Evolutionary conservation across 1,140 invertebrate genomes (phyloP).

Genomic region (Apis dorsata): DNA sequence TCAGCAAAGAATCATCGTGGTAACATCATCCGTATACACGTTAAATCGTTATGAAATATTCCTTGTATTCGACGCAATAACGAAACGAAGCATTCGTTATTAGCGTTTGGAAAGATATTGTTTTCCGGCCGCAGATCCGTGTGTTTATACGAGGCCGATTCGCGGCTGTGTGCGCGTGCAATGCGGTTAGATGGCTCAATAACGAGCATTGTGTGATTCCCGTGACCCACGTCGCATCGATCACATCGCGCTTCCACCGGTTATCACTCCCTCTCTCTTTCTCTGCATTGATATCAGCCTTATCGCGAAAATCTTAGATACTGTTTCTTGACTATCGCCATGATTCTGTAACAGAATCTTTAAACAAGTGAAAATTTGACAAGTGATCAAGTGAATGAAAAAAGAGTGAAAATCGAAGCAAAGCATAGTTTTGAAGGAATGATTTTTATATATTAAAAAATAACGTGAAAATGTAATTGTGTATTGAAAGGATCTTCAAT

Average conservation of each 20-base stretch:
- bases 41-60: conserved; percentile 18
- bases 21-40: too few relatives aligned
- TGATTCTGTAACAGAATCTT: not conserved
- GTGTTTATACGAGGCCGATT: conserved; percentile 11
- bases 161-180: conserved; percentile 17
- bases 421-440: too few relatives aligned
- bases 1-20: not conserved
- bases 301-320: not conserved
- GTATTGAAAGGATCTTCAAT: too few relatives aligned
- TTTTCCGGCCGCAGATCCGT: conserved; percentile 38
- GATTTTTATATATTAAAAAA: too few relatives aligned
- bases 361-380: not conserved
- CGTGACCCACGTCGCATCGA: conserved; percentile 57
- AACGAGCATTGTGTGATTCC: conserved; percentile 58
- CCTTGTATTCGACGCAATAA: not conserved
- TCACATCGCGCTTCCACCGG: conserved; percentile 46
- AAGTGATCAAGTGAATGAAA: too few relatives aligned
- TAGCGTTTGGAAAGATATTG: conserved; percentile 54
- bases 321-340: not conserved
- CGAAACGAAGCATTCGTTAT: conserved; percentile 51
- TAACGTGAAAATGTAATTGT: not conserved
- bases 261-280: conserved; percentile 37
- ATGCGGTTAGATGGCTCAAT: conserved; percentile 61
- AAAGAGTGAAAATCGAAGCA: too few relatives aligned
- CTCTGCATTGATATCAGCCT: not conserved